Base-by-base conservation (phyloP, 2,888 invertebrate genomes). In the Drosophila sordidula region DNA sequence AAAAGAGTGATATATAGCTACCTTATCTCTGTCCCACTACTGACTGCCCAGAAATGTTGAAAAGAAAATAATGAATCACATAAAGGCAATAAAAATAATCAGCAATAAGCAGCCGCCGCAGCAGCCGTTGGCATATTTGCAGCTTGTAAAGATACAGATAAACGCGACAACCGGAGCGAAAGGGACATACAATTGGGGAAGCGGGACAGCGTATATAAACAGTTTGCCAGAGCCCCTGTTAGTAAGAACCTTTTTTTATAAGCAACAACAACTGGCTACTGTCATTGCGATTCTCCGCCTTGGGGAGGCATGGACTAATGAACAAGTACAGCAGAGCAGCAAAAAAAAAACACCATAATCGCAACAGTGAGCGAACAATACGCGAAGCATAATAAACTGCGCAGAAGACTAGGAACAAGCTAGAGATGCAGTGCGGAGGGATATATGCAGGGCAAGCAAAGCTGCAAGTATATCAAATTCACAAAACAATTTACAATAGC, bases 401-500 rank as follows among this genome's bases (percentile, higher is more conserved):
- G 67, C 52, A 70, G 47, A 45, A 49, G 38, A 45, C 22, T 22
- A 32, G 42, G 26, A n/a, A 25, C 22, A 0, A 12, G 22, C 36
- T 4, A 26, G 11, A 6, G 46, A 42, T 61, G 63, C 26, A 29
- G 70, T 38, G 29, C 2, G 5, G 25, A 8, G 54, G 38, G 11
- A 25, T 18, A 14, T 32, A 22, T 29, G 55, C 50, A 50, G 39
- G 52, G 59, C 44, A 39, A 56, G 46, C 38, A 57, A 36, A 56
- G 51, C 70, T 69, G 84, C 88, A 89, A 86, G 89, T 89, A 85
- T 90, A 90, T 90, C 87, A 89, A 89, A 89, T 89, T 90, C 88
- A 87, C 88, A 87, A 90, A 87, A 89, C 89, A 89, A 90, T 89
- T 90, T 89, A 88, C 89, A 90, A 89, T 78, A 76, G 71, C 62